These are phyloP conservation scores for Nipponia nippon DNA, from an alignment of 2,113 vertebrate genomes.

Conservation along the genomic window DNA sequence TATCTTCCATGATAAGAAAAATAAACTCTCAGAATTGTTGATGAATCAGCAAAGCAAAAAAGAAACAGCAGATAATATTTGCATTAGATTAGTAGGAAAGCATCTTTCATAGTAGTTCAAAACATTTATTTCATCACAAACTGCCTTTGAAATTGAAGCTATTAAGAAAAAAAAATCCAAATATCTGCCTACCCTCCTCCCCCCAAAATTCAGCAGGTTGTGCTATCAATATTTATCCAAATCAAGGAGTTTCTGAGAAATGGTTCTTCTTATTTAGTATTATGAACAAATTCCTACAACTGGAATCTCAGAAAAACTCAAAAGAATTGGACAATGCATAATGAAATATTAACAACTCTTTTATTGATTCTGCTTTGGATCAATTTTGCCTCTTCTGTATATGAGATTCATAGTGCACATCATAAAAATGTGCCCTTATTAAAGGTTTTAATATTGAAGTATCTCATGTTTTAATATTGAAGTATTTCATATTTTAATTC, in stretches of 20 bases:
- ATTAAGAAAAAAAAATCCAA: background rate
- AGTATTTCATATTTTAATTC: background rate
- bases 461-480: background rate
- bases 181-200: fast-evolving
- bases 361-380: background rate
- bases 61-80: background rate
- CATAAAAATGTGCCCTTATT: background rate
- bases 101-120: background rate
- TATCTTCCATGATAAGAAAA: background rate
- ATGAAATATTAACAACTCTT: background rate
- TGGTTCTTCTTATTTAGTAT: background rate
- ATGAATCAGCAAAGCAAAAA: background rate
- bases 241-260: background rate
- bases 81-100: background rate
- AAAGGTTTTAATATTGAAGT: background rate
- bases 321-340: background rate
- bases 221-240: background rate
- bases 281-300: background rate
- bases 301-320: background rate
- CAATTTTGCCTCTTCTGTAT: background rate
- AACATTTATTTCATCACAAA: background rate
- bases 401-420: background rate
- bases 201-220: background rate
- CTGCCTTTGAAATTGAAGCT: background rate
- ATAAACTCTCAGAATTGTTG: background rate